Base-by-base conservation (phyloP, 30 jellyfish, hydroid and myxozoan genomes). In the Aurelia sp. region DNA sequence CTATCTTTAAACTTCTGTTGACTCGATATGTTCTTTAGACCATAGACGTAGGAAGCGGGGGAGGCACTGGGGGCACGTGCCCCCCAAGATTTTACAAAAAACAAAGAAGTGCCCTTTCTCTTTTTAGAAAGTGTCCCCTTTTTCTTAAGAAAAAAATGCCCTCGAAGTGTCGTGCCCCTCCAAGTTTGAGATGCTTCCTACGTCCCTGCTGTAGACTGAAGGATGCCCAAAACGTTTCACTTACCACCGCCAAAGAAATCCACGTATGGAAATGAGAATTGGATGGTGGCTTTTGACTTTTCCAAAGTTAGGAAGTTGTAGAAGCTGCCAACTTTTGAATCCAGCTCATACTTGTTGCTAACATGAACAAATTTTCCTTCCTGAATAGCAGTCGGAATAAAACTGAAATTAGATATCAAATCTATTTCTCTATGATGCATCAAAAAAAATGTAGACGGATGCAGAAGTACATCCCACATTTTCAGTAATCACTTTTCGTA, bases 181-280 rank as follows among this genome's bases (percentile, higher is more conserved):
- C n/a, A n/a, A n/a, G n/a, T n/a, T n/a, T n/a, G n/a, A n/a, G n/a
- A n/a, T n/a, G n/a, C n/a, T n/a, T n/a, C n/a, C n/a, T n/a, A n/a
- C n/a, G n/a, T n/a, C n/a, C n/a, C n/a, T n/a, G n/a, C n/a, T n/a
- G n/a, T n/a, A n/a, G n/a, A 27, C 33, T 27, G 33, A 27, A 27
- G 2, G 33, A 27, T 40, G 6, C 11, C 11, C 11, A 40, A 0
- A 40, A 40, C 11, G 8, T 40, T n/a, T 21, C 20, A 9, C 86
- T 48, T 58, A 76, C 86, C 86, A 48, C 77, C 63, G 8, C 86
- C 86, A 33, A 76, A 76, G 60, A 76, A 76, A 35, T 76, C 86
- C 63, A 76, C 65, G 27, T 76, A 76, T 0, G 86, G 86, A 60
- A 76, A 76, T 5, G 86, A 76, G 30, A 22, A 76, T 33, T 62